Conservation (phyloP, 2,888 invertebrate genomes). For the Ctenicera cuprea region DNA sequence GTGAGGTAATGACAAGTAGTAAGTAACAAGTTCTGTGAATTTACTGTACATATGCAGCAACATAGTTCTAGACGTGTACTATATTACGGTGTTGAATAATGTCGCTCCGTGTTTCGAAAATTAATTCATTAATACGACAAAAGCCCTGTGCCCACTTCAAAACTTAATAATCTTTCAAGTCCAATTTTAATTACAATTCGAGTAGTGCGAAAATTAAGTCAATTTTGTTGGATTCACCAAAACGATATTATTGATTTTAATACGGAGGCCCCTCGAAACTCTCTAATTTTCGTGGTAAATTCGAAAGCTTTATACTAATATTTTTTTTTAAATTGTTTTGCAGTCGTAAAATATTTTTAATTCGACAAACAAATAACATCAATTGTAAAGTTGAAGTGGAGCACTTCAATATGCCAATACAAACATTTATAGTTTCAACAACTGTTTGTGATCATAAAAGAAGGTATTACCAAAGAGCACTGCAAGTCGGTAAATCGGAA, state of each 20-base stretch:
- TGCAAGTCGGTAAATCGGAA: slow-evolving; percentile 5
- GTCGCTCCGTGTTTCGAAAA: not conserved
- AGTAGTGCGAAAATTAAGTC: too few species aligned
- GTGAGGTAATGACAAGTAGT: slow-evolving; percentile 7
- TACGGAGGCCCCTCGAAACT: too few species aligned
- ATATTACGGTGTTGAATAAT: slow-evolving; percentile 17
- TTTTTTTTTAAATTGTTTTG: too few species aligned
- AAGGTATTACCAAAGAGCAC: slow-evolving; percentile 13
- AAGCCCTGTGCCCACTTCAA: too few species aligned
- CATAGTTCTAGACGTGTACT: not conserved
- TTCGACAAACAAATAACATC: not conserved
- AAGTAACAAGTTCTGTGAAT: slow-evolving; percentile 24
- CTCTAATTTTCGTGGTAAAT: not conserved
- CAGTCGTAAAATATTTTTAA: too few species aligned
- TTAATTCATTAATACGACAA: not conserved
- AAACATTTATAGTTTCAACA: slow-evolving; percentile 29
- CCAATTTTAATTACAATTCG: too few species aligned
- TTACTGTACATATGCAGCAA: slow-evolving; percentile 15
- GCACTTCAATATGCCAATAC: slow-evolving; percentile 15
- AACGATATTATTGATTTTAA: too few species aligned
- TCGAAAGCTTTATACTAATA: not conserved
- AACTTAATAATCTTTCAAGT: too few species aligned
- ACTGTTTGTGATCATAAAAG: slow-evolving; percentile 22
- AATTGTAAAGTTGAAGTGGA: not conserved
- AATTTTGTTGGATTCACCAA: too few species aligned